phyloP scores from a whole-genome alignment of 2,113 vertebrate genomes.

The Clarias magur region DNA sequence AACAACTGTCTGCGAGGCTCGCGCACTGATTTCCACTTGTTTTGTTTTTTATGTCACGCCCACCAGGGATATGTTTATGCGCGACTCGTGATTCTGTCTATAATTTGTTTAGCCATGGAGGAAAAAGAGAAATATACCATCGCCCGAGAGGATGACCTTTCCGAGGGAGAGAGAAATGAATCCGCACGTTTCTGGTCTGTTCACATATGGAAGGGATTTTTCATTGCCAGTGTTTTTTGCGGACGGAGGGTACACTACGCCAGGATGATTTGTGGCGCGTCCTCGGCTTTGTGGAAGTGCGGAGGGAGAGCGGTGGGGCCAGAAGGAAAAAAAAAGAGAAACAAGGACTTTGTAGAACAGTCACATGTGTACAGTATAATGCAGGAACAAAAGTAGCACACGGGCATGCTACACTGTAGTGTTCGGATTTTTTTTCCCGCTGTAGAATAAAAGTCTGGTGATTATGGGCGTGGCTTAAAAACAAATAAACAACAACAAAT shows the following conservation, averaged over 20 bases:
- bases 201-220: slow-evolving; percentile 76
- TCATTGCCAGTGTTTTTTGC: slow-evolving; percentile 44
- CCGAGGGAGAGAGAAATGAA: slow-evolving; percentile 34
- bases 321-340: neutral
- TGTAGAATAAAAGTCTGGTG: neutral
- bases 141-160: slow-evolving; percentile 67
- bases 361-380: neutral
- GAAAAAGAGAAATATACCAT: slow-evolving; percentile 64
- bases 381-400: neutral
- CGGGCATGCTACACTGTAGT: neutral
- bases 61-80: slow-evolving; percentile 69
- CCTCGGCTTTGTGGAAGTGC: slow-evolving; percentile 2
- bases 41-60: slow-evolving; percentile 73
- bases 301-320: neutral
- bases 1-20: slow-evolving; percentile 63
- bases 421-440: neutral
- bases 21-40: slow-evolving; percentile 73
- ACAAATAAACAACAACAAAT: too few relatives aligned
- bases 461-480: neutral
- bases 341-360: neutral
- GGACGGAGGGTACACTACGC: slow-evolving; percentile 51
- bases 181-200: slow-evolving; percentile 39
- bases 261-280: slow-evolving; percentile 40
- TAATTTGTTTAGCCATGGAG: slow-evolving; percentile 71
- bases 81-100: slow-evolving; percentile 69